Evolutionary conservation across 2,113 vertebrate genomes (phyloP), one percentile per base, ranked within the genome.

Genomic region (Cryptoleucopteryx plumbea): DNA sequence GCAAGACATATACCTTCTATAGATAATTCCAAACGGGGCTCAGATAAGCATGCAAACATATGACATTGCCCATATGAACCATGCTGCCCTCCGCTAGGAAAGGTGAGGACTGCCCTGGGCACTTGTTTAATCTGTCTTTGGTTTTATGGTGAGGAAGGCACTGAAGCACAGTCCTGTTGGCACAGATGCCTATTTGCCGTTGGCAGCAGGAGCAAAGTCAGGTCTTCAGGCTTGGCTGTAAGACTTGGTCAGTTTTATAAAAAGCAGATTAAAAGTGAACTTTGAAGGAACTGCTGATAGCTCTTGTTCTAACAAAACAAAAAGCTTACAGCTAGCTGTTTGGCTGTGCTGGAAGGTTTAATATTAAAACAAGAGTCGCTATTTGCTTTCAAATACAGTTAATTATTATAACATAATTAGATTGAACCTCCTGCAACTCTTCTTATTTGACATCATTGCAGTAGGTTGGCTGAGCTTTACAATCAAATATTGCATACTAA

Each of bases 381-480:
- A 53, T 6, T 93, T 77, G 38, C 47, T 92, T 95, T 87, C 83
- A 95, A 96, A 95, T 90, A 61, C 3, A 16, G 97, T 98, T 98
- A 97, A 98, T 95, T 92, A 97, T 98, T 98, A 92, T 40, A 94
- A 29, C 1, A 2, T 73, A 82, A 85, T 98, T 97, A 96, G 94
- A 93, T 73, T 95, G 90, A 94, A 94, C 52, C 36, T 96, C 86
- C 92, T 83, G 63, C 68, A 73, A 34, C 74, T 70, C 56, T 50
- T 92, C 58, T 42, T 31, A 52, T 48, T 95, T 96, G 96, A 97
- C 4, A 14, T 97, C 66, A 82, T 83, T 94, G 34, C 27, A 81
- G 53, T 61, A 95, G 67, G 13, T 16, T 88, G 36, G 27, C 63
- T 74, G 34, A 88, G 67, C 29, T 38, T 40, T 36, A 16, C 16